Conservation (phyloP, 2,113 vertebrate genomes). For the Corythaixoides concolor region DNA sequence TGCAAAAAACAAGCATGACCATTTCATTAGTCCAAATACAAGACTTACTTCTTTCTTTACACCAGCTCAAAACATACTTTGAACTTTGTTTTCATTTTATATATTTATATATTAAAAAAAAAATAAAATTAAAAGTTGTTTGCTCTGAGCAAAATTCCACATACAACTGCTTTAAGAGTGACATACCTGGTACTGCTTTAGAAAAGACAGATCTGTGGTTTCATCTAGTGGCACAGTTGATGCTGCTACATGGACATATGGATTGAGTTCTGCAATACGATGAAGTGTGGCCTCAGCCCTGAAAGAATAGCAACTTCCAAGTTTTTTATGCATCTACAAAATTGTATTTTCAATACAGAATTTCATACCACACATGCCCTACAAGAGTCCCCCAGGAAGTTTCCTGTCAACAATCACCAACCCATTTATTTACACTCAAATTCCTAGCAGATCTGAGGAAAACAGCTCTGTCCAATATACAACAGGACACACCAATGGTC, state of each 20-base stretch:
- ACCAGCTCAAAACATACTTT: not conserved
- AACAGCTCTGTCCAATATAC: not conserved
- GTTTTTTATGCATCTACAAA: not conserved
- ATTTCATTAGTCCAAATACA: not conserved
- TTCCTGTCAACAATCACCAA: not conserved
- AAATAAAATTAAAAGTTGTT: not conserved
- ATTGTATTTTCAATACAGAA: not conserved
- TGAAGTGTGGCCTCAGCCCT: conserved; percentile 90
- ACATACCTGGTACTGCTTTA: conserved; percentile 69
- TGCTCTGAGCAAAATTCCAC: not conserved
- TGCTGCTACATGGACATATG: conserved; percentile 89
- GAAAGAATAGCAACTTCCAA: not conserved
- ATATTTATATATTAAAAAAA: not conserved
- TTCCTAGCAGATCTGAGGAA: not conserved
- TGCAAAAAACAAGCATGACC: not conserved
- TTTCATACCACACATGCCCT: not conserved
- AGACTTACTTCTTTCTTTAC: not conserved
- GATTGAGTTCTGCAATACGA: conserved; percentile 90
- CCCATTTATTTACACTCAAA: not conserved
- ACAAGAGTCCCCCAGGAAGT: not conserved
- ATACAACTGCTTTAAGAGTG: not conserved
- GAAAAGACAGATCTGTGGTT: conserved; percentile 87
- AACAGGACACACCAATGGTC: not conserved
- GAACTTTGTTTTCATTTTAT: not conserved
- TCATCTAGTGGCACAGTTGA: conserved; percentile 82